These are phyloP conservation scores for Ryuthela nishihirai DNA, from an alignment of 2,888 invertebrate genomes.

Conservation along the genomic window DNA sequence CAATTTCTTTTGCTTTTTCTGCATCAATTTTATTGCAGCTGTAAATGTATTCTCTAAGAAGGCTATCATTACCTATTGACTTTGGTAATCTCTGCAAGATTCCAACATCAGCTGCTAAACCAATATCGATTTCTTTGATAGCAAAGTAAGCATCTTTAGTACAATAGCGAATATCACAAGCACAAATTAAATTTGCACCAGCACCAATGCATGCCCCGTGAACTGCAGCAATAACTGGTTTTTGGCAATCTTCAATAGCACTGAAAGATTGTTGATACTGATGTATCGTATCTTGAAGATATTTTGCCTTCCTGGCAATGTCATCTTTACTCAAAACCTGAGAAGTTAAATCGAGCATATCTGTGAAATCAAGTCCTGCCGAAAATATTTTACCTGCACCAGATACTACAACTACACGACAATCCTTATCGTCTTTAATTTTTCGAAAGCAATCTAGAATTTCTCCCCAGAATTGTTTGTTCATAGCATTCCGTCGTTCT, in stretches of 20 bases:
- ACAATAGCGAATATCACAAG: slow-evolving; percentile 89
- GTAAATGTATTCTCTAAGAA: slow-evolving; percentile 79
- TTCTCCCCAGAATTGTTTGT: slow-evolving; percentile 62
- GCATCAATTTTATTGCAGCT: slow-evolving; percentile 78
- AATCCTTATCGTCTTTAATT: slow-evolving; percentile 70
- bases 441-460: slow-evolving; percentile 72
- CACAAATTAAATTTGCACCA: slow-evolving; percentile 80
- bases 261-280: slow-evolving; percentile 74
- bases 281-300: slow-evolving; percentile 61
- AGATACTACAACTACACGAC: slow-evolving; percentile 78
- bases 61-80: slow-evolving; percentile 78
- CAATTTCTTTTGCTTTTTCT: slow-evolving; percentile 63
- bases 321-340: slow-evolving; percentile 62
- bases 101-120: slow-evolving; percentile 95
- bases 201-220: slow-evolving; percentile 90
- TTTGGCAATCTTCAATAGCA: slow-evolving; percentile 78
- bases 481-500: slow-evolving; percentile 79
- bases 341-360: slow-evolving; percentile 59
- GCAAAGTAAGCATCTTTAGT: slow-evolving; percentile 85
- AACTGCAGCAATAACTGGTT: slow-evolving; percentile 84
- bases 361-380: slow-evolving; percentile 66
- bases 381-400: slow-evolving; percentile 83
- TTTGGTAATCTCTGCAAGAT: slow-evolving; percentile 88
- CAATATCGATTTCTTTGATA: slow-evolving; percentile 71
- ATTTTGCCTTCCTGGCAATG: slow-evolving; percentile 68